These are phyloP conservation scores for Xenentodon cancila DNA, from an alignment of 2,797 vertebrate species.

Conservation along the genomic window DNA sequence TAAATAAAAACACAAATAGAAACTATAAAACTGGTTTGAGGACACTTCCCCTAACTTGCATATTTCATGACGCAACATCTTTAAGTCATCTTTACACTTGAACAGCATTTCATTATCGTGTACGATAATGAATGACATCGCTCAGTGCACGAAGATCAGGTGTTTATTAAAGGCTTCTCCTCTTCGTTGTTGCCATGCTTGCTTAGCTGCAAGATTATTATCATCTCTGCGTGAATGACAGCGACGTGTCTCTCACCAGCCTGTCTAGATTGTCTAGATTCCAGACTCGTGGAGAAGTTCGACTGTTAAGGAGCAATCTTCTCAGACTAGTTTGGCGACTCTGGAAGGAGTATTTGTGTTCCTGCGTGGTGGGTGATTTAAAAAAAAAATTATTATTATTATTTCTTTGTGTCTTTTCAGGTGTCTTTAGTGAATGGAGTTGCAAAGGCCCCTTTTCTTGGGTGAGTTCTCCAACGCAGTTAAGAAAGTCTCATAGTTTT, in stretches of 20 bases:
- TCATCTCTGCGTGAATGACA: slow-evolving; percentile 17
- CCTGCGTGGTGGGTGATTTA: slow-evolving; percentile 22
- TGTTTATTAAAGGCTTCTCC: background rate
- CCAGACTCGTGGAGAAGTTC: slow-evolving; percentile 29
- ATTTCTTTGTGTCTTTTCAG: slow-evolving; percentile 72
- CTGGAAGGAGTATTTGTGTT: slow-evolving; percentile 36
- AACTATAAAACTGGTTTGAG: background rate
- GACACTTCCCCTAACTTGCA: no score
- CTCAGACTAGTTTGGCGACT: slow-evolving; percentile 70
- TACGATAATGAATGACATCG: background rate
- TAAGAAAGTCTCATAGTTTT: slow-evolving; percentile 28
- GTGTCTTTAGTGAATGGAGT: slow-evolving; percentile 88
- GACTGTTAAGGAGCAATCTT: slow-evolving; percentile 53
- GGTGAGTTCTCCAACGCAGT: slow-evolving; percentile 80
- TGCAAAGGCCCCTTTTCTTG: slow-evolving; percentile 89
- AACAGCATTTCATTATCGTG: background rate
- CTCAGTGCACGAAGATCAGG: background rate
- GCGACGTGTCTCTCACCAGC: slow-evolving; percentile 28
- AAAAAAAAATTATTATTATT: slow-evolving; percentile 6
- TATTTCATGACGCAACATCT: no score
- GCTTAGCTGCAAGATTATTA: slow-evolving; percentile 38
- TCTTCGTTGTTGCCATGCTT: slow-evolving; percentile 13
- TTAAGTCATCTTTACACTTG: background rate
- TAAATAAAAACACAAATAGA: slow-evolving; percentile 3
- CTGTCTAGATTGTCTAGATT: slow-evolving; percentile 74